Base-by-base conservation (phyloP, 35 echinoderm and acorn worm genomes). In the Anneissia japonica region DNA sequence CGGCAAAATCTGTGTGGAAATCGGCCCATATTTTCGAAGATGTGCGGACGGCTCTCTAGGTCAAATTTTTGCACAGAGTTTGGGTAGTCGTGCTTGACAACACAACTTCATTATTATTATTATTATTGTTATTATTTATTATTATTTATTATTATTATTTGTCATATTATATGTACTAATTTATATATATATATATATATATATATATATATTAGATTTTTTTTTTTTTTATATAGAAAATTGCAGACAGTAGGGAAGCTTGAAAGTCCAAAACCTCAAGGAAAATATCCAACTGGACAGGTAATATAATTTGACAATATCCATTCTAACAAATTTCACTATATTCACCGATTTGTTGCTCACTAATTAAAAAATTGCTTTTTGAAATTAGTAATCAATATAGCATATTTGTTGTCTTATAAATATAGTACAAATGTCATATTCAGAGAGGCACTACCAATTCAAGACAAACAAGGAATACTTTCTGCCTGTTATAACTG, bases 281-380 rank as follows among this genome's bases (percentile, higher is more conserved):
- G 95, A 84, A 97, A 97, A 85, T 97, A 97, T 84, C 38, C 87
- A 37, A 91, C 91, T 75, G 91, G 91, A 85, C 91, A 93, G 77
- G 95, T 97, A 89, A 93, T 86, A 26, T 32, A 36, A 21, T 32
- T 26, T 13, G 0, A 75, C 46, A n/a, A 9, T 73, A 3, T 2
- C 21, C 4, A 31, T 34, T 74, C 46, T 14, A 11, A 39, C 28
- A 12, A 12, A 32, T 78, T 36, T 31, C 36, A 3, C 3, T 2
- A 17, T 37, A 29, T 14, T 6, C 30, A 2, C 28, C 21, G 28
- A 77, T 7, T 37, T 29, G 29, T 32, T 6, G 14, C 13, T 85
- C 56, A 32, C 12, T 21, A 26, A 29, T 35, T 32, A n/a, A 16
- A 75, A 29, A 29, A 28, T 16, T 76, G 12, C 13, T 13, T 19